Base-by-base conservation (phyloP, 2,888 invertebrate genomes). In the Perdita meconis region DNA sequence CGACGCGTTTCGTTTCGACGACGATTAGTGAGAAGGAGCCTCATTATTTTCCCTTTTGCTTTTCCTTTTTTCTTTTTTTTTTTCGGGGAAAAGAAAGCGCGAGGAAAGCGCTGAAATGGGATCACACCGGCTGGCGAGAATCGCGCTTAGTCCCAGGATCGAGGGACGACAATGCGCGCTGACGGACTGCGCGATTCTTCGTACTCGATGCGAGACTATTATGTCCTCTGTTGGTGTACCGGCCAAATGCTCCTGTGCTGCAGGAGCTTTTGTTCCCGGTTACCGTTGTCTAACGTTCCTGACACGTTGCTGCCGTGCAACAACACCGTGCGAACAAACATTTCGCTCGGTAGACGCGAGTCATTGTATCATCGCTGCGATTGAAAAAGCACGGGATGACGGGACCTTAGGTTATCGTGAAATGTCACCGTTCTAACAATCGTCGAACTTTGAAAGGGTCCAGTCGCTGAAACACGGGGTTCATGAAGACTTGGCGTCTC, bases 161-260 rank as follows among this genome's bases (percentile, higher is more conserved):
- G 66, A 66, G 67, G 38, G 44, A 55, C 67, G 73, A 68, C 78
- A 79, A 79, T 47, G 47, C 77, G 64, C 64, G 55, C 56, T 24
- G 53, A 26, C 70, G 59, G 67, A 24, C 78, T 67, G 60, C 71
- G 77, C 71, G 77, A 77, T 79, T 77, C 77, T 79, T 79, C 72
- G 60, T 56, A 55, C 67, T 60, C 78, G 78, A 79, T 79, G 78
- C 78, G 77, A 79, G 71, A 79, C 67, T 79, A 77, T 79, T 79
- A 79, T 69, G 65, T 63, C 56, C 69, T 68, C 60, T 61, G 55
- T 51, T 47, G 68, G 73, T 59, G 65, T 60, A 74, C 76, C 19
- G 63, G 55, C 19, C 53, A 65, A 76, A 66, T 66, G n/a, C 30
- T 59, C 44, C 56, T 66, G 67, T 63, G 50, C 38, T 57, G 30